Conservation (phyloP, 30 jellyfish, hydroid and myxozoan species). For the Aurelia coerulea region DNA sequence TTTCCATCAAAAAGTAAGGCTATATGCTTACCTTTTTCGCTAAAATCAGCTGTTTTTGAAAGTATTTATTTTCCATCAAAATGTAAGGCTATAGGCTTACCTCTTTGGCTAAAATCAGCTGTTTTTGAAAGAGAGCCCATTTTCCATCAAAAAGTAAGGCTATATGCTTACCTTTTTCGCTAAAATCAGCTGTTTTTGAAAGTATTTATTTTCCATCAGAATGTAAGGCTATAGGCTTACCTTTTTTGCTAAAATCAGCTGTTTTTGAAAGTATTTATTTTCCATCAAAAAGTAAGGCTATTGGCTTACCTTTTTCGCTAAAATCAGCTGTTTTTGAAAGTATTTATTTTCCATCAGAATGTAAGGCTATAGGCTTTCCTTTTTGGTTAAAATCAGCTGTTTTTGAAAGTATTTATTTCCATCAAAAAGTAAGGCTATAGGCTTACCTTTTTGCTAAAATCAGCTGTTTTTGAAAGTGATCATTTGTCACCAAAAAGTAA, state of each 20-base stretch:
- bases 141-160: not conserved
- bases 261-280: not conserved
- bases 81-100: not conserved
- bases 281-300: not conserved
- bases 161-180: not conserved
- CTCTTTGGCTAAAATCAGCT: not conserved
- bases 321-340: not conserved
- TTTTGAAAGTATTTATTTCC: not conserved
- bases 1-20: slow-evolving; percentile 4
- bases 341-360: not conserved
- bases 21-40: not conserved
- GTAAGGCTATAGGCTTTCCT: slow-evolving; percentile 4
- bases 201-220: not conserved
- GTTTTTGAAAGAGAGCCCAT: not conserved
- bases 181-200: not conserved
- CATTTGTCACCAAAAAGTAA: not conserved
- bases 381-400: not conserved
- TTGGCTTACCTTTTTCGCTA: not conserved
- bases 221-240: not conserved
- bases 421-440: not conserved
- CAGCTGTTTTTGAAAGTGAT: not conserved
- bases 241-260: not conserved
- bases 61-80: not conserved
- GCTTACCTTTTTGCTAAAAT: not conserved
- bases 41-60: not conserved